These are phyloP conservation scores for Balaenoptera acutorostrata DNA, from an alignment of 2,113 vertebrate genomes.

Conservation along the genomic window DNA sequence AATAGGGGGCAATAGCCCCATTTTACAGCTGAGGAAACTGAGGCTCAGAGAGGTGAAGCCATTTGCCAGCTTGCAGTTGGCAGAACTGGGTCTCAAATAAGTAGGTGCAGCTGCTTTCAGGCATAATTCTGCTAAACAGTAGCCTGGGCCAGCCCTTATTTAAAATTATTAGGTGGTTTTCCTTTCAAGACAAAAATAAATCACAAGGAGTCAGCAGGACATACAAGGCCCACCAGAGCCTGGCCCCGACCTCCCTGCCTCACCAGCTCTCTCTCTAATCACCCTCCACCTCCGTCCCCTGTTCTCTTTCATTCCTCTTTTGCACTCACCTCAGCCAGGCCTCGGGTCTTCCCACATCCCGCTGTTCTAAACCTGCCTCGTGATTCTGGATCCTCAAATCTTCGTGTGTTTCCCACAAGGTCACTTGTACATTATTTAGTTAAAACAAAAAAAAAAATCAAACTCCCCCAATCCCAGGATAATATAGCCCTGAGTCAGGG, in stretches of 20 bases:
- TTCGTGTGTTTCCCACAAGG: neutral
- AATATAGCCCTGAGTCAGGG: neutral
- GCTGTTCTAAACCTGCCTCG: neutral
- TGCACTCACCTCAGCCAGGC: neutral
- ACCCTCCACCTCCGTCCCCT: no score
- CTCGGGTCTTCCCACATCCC: accelerated
- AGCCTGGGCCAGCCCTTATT: neutral
- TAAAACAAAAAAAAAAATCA: neutral
- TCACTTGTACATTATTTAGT: neutral
- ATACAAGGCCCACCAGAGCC: neutral
- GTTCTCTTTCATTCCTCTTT: neutral
- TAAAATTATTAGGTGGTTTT: neutral
- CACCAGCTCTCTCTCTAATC: neutral
- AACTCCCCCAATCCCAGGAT: neutral
- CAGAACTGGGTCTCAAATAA: neutral
- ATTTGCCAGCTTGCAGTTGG: neutral
- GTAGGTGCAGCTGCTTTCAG: neutral
- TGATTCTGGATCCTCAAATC: neutral
- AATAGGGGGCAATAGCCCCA: neutral
- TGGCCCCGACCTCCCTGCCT: neutral
- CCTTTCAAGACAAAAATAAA: neutral
- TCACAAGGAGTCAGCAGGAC: neutral
- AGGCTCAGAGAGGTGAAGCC: neutral
- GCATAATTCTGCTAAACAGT: neutral
- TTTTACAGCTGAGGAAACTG: neutral